These are phyloP conservation scores for Sapayoa aenigma DNA, from an alignment of 2,113 vertebrate genomes.

Conservation along the genomic window DNA sequence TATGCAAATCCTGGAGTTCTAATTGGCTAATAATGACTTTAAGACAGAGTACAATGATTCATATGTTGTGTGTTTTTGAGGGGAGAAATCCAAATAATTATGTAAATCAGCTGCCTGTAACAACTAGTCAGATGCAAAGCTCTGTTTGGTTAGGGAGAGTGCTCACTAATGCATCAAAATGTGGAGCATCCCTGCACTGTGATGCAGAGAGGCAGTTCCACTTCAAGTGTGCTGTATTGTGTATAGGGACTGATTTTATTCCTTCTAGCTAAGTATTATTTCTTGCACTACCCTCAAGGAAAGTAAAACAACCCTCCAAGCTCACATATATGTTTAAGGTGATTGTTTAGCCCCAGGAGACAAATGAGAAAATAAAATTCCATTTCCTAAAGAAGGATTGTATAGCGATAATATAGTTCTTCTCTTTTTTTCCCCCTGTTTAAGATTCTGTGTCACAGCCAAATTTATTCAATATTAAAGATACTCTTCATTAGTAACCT, in stretches of 20 bases:
- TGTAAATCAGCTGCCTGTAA: slow-evolving; percentile 50
- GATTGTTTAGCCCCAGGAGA: slow-evolving; percentile 18
- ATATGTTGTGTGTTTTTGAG: slow-evolving; percentile 42
- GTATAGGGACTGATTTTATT: neutral
- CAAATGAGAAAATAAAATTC: slow-evolving; percentile 1
- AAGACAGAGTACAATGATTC: slow-evolving; percentile 44
- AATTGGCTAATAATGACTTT: slow-evolving; percentile 64
- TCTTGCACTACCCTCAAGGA: slow-evolving; percentile 30
- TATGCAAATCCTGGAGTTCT: slow-evolving; percentile 52
- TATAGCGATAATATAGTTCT: slow-evolving; percentile 15
- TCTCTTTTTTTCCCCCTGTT: slow-evolving; percentile 47
- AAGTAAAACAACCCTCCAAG: slow-evolving; percentile 49
- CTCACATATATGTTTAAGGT: slow-evolving; percentile 42
- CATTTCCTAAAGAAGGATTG: slow-evolving; percentile 10
- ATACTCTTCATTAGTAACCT: slow-evolving; percentile 39
- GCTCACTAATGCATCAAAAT: neutral
- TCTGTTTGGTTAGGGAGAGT: neutral
- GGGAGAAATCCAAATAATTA: slow-evolving; percentile 41
- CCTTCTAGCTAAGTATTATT: neutral
- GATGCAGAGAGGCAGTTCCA: neutral
- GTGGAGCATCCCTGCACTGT: neutral
- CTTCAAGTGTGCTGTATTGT: neutral
- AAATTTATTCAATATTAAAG: slow-evolving; percentile 61
- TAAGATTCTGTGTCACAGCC: slow-evolving; percentile 10
- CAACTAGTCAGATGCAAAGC: slow-evolving; percentile 25